A percentile compares a stretch with the other conserved stretches of the same genome.
Conservation (phyloP, 1,140 invertebrate species). For the Telenomus remus region DNA sequence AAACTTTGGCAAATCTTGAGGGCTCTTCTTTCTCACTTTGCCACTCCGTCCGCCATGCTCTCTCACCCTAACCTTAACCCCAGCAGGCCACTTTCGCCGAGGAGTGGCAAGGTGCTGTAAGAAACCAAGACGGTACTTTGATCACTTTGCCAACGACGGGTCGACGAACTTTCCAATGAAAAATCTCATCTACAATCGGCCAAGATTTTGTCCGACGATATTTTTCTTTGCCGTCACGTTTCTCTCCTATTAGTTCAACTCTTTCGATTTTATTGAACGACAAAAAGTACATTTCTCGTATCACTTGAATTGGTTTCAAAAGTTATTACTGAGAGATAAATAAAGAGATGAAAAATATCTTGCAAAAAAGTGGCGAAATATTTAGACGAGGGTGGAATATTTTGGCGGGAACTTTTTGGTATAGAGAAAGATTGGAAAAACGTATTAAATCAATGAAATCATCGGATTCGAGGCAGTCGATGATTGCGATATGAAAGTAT, state of each 20-base stretch:
- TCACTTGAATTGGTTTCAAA: no score
- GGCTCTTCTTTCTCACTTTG: constrained; percentile 64
- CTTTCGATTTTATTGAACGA: no score
- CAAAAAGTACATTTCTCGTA: no score
- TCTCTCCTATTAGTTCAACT: not conserved
- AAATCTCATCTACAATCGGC: constrained; percentile 45
- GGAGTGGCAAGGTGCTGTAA: constrained; percentile 51
- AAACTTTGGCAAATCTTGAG: constrained; percentile 74
- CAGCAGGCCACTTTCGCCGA: constrained; percentile 44
- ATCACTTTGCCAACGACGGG: constrained; percentile 63
- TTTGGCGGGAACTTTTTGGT: not conserved
- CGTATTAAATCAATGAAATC: constrained; percentile 49
- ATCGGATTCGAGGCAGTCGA: constrained; percentile 39
- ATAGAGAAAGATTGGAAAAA: constrained; percentile 17
- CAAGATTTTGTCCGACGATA: constrained; percentile 36
- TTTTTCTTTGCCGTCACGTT: constrained; percentile 26
- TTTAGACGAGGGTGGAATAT: no score
- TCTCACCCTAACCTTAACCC: constrained; percentile 56
- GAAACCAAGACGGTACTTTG: constrained; percentile 68
- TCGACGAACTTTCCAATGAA: constrained; percentile 54
- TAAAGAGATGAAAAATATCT: no score
- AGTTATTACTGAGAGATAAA: no score
- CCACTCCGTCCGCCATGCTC: constrained; percentile 41
- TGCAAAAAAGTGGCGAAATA: no score
- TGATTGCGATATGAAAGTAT: constrained; percentile 54